phyloP scores from a whole-genome alignment of 2,113 vertebrate genomes.

The Chloropsis hardwickii region DNA sequence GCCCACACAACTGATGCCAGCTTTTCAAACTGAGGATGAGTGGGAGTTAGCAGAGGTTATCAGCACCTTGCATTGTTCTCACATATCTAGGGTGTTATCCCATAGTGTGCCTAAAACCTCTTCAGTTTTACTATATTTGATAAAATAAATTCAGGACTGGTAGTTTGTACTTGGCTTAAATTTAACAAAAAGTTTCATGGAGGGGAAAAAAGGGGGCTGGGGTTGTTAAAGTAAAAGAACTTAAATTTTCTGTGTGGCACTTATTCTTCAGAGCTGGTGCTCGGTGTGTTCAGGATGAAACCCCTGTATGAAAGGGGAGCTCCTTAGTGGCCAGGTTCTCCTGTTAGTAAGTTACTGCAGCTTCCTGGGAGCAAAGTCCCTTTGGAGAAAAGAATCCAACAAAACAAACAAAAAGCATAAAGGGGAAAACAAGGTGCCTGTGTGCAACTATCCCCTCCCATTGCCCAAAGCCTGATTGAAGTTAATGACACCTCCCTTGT shows the following conservation, averaged over 20 bases:
- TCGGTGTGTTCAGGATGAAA: accelerated
- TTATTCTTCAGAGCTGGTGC: background rate
- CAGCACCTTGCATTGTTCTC: background rate
- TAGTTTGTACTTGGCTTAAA: background rate
- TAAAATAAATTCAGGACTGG: background rate
- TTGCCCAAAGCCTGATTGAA: background rate
- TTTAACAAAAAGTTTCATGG: background rate
- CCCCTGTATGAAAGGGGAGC: background rate
- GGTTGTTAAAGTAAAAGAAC: background rate
- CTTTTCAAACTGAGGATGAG: background rate
- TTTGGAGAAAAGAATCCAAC: background rate
- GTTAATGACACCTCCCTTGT: background rate
- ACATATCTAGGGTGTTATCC: background rate
- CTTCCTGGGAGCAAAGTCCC: background rate
- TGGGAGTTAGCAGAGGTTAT: conserved; percentile 8
- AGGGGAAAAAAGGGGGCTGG: accelerated
- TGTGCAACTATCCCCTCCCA: background rate
- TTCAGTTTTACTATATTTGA: background rate
- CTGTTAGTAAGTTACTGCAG: accelerated
- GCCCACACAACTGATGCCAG: background rate
- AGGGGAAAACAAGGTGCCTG: background rate
- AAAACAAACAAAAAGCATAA: background rate
- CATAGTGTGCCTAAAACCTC: background rate
- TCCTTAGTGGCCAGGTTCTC: background rate
- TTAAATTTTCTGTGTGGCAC: background rate